Percentiles rank a stretch among this genome's conserved stretches.
Evolutionary conservation across 2,113 vertebrate genomes (phyloP).

Genomic region (Pangasianodon gigas): DNA sequence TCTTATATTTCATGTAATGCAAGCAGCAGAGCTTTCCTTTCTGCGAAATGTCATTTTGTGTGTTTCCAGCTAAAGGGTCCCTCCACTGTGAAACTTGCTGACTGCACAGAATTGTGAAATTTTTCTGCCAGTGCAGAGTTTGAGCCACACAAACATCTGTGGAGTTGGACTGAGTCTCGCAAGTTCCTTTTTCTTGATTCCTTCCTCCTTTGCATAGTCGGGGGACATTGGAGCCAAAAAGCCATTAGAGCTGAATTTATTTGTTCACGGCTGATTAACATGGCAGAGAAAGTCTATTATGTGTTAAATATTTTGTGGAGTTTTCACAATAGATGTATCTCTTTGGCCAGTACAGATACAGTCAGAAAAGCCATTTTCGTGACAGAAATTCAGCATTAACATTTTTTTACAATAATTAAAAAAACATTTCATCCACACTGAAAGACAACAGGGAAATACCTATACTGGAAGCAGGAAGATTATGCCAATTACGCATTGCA

Average conservation of each 20-base stretch:
- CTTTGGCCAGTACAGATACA: background rate
- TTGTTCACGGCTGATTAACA: background rate
- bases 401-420: background rate
- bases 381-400: background rate
- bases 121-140: background rate
- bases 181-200: conserved; percentile 7
- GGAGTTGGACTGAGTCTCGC: background rate
- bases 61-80: conserved; percentile 24
- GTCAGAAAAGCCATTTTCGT: background rate
- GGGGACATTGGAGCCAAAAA: background rate
- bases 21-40: conserved; percentile 25
- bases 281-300: background rate
- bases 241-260: background rate
- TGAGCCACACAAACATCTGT: conserved; percentile 33
- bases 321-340: background rate
- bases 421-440: background rate
- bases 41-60: conserved; percentile 9
- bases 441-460: background rate
- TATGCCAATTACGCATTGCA: background rate
- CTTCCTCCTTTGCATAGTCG: background rate
- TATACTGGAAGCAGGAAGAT: background rate
- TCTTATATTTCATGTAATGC: conserved; percentile 21
- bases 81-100: conserved; percentile 17
- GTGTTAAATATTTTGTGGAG: background rate
- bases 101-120: conserved; percentile 28